Evolutionary conservation across 1,140 invertebrate genomes (phyloP).

Genomic region (Drosophila novamexicana): DNA sequence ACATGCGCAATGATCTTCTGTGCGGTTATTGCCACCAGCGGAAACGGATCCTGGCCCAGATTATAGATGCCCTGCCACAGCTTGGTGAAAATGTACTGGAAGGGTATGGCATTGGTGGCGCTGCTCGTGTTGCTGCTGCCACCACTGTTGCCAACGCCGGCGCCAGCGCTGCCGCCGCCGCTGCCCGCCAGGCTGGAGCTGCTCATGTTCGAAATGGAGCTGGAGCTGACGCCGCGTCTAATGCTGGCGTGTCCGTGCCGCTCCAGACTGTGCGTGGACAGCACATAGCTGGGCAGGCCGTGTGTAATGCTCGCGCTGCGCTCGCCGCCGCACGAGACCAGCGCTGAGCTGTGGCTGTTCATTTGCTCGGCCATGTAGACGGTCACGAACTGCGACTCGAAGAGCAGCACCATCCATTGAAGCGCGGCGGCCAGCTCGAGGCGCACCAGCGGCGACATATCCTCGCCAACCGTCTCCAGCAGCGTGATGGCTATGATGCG

Average conservation of each 20-base stretch:
- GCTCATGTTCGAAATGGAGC: conserved; percentile 80
- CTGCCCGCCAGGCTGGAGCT: conserved; percentile 11
- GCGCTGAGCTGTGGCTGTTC: conserved; percentile 39
- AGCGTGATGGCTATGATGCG: conserved; percentile 95
- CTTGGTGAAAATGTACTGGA: conserved; percentile 92
- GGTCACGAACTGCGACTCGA: conserved; percentile 94
- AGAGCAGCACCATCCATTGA: conserved; percentile 95
- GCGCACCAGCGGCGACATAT: conserved; percentile 95
- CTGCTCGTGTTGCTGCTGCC: conserved; percentile 48
- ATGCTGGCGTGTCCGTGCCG: conserved; percentile 64
- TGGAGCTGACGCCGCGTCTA: conserved; percentile 79
- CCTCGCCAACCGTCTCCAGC: conserved; percentile 90
- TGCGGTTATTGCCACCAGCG: conserved; percentile 90
- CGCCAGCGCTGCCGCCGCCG: conserved; percentile 45
- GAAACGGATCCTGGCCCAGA: conserved; percentile 93
- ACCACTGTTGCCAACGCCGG: not conserved
- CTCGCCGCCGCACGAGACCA: conserved; percentile 59
- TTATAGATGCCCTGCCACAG: conserved; percentile 92
- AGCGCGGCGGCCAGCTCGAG: conserved; percentile 92
- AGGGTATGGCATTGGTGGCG: conserved; percentile 75
- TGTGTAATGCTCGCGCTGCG: conserved; percentile 68
- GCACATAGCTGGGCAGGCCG: conserved; percentile 42
- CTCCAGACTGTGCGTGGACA: conserved; percentile 75
- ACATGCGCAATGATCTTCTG: conserved; percentile 89
- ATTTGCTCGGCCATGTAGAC: conserved; percentile 87